Base-by-base conservation (phyloP, 2,797 vertebrate species). In the Uromys caudimaculatus region DNA sequence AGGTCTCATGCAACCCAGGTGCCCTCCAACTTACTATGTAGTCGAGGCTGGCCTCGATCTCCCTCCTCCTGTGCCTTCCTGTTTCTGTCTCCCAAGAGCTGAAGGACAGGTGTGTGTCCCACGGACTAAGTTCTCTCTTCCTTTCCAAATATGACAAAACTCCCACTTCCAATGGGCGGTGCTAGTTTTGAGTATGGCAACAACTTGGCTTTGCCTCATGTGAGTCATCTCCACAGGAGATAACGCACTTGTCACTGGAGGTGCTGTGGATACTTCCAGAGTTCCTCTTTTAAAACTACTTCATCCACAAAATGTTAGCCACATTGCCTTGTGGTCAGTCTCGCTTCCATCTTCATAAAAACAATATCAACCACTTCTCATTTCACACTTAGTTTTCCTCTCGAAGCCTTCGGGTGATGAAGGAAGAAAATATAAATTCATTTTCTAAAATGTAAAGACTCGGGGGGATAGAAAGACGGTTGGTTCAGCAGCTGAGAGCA, bases 301-400 rank as follows among this genome's bases (percentile, higher is more conserved):
- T 92, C 16, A 83, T 47, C 24, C 13, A 35, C 32, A 83, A 95
- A 88, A 92, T 23, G 88, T 90, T 41, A 77, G 35, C 23, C 35
- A 71, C 60, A 16, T 29, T 38, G 27, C 32, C 76, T 77, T 54
- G 52, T 82, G 64, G 35, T 93, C 27, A 54, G 35, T 93, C 60
- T 91, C 35, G 82, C 60, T 91, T 95, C 11, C 1, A 7, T 89
- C 89, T 91, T 90, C 29, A 79, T 79, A 58, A 93, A 84, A 93
- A 91, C 44, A 84, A 10, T 84, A 60, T 76, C 76, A 89, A 73
- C 24, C 56, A 73, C 73, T 23, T 82, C 47, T n/a, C 12, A 29
- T 92, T 83, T 93, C 44, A 84, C 0, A 41, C 35, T 78, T 95
- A n/a, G 50, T 93, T 92, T 92, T 94, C 79, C 91, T 89, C 62